Conservation (phyloP, 2,113 vertebrate genomes). For the Percina caprodes region DNA sequence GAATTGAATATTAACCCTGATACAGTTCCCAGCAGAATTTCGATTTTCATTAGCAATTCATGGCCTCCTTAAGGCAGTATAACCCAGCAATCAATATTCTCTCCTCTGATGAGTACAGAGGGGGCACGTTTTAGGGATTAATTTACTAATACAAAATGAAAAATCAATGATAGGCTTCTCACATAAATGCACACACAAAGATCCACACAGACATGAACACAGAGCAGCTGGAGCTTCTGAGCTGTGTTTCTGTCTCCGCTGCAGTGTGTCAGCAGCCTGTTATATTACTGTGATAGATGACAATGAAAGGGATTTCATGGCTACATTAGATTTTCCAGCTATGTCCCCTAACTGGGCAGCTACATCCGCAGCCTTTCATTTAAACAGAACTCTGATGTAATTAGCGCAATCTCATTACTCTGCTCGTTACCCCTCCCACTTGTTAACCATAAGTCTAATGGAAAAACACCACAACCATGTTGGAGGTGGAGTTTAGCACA, state of each 20-base stretch:
- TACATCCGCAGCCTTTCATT: conserved; percentile 58
- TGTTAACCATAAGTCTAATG: conserved; percentile 55
- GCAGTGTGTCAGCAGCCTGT: conserved; percentile 33
- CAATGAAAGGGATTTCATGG: conserved; percentile 61
- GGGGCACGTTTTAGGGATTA: conserved; percentile 54
- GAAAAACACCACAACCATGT: conserved; percentile 29
- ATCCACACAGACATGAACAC: neutral
- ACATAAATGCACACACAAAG: conserved; percentile 1
- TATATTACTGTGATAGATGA: conserved; percentile 67
- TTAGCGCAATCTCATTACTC: conserved; percentile 66
- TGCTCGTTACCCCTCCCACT: conserved; percentile 48
- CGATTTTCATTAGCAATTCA: conserved; percentile 73
- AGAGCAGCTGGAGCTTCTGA: conserved; percentile 23
- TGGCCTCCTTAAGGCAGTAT: conserved; percentile 59
- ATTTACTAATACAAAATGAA: conserved; percentile 72
- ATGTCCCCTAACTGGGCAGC: conserved; percentile 36
- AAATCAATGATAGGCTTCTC: conserved; percentile 59
- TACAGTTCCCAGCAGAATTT: conserved; percentile 52
- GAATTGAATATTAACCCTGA: conserved; percentile 60
- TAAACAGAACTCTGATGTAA: conserved; percentile 63
- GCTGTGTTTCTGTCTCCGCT: conserved; percentile 12
- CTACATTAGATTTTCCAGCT: conserved; percentile 75
- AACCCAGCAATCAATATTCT: conserved; percentile 72
- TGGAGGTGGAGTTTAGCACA: conserved; percentile 1
- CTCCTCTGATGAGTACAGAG: conserved; percentile 44